A percentile compares a stretch with the other conserved stretches of the same genome.
Evolutionary conservation across 2,113 vertebrate species (phyloP).

Genomic region (Dasyprocta punctata): DNA sequence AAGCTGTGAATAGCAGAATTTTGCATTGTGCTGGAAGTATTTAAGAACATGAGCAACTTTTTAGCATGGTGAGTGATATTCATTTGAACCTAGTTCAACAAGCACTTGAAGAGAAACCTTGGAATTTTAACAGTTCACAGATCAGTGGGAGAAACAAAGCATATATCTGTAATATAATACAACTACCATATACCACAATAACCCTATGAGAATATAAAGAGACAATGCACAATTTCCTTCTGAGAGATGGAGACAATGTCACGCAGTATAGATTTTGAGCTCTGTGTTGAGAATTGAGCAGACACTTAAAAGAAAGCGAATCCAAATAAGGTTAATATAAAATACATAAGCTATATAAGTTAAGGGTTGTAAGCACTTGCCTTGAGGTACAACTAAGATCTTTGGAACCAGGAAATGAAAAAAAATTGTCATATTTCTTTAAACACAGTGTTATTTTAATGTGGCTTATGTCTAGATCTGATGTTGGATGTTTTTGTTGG

Average conservation of each 20-base stretch:
- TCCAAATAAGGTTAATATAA: neutral
- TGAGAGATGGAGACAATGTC: neutral
- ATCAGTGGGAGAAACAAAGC: neutral
- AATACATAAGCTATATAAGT: neutral
- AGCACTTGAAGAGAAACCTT: neutral
- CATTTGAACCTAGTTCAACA: neutral
- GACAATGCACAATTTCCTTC: neutral
- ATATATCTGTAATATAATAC: neutral
- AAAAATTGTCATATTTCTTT: neutral
- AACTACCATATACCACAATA: neutral
- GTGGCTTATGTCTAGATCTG: neutral
- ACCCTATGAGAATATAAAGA: neutral
- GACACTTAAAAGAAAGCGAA: neutral
- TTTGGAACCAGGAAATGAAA: neutral
- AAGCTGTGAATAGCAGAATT: neutral
- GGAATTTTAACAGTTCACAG: neutral
- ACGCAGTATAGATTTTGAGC: neutral
- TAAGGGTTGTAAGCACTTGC: neutral
- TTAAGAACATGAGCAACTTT: neutral
- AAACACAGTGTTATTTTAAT: neutral
- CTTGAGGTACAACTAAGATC: neutral
- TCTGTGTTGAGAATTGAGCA: neutral
- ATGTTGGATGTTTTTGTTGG: neutral
- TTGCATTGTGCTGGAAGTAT: neutral
- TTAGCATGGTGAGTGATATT: neutral